Conservation (phyloP, 2,113 vertebrate species). For the Poeciliopsis prolifica region DNA sequence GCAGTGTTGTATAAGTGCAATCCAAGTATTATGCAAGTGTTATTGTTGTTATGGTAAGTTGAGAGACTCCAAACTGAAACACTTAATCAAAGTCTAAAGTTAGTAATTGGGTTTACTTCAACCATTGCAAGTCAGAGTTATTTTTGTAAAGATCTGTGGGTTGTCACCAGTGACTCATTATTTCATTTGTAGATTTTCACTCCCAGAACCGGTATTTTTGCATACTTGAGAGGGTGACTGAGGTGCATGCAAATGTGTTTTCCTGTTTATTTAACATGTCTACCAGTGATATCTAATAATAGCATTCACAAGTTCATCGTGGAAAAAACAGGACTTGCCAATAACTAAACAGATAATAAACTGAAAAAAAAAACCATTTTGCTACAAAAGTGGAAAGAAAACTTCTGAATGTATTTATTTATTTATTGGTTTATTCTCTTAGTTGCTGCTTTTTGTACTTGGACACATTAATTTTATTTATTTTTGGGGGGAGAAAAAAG, state of each 20-base stretch:
- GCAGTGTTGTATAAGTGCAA: neutral
- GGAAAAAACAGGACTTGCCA: too few relatives aligned
- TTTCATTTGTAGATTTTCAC: constrained; percentile 1
- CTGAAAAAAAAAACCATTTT: neutral
- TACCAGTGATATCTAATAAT: neutral
- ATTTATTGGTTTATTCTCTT: neutral
- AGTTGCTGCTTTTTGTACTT: neutral
- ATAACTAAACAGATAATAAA: neutral
- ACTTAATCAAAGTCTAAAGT: neutral
- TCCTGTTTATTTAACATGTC: neutral
- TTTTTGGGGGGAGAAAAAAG: neutral
- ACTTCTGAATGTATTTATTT: neutral
- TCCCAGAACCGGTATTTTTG: neutral
- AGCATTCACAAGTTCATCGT: neutral
- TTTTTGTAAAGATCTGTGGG: neutral
- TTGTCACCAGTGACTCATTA: constrained; percentile 15
- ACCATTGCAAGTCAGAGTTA: neutral
- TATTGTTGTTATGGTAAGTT: neutral
- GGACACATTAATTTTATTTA: neutral
- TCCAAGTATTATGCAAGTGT: neutral
- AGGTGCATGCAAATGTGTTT: neutral
- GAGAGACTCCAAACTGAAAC: neutral
- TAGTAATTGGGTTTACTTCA: neutral
- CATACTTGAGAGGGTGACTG: constrained; percentile 3
- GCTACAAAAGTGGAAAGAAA: neutral